A percentile compares a stretch with the other conserved stretches of the same genome.
phyloP scores from a whole-genome alignment of 2,888 invertebrate genomes.

The Eurois occulta region DNA sequence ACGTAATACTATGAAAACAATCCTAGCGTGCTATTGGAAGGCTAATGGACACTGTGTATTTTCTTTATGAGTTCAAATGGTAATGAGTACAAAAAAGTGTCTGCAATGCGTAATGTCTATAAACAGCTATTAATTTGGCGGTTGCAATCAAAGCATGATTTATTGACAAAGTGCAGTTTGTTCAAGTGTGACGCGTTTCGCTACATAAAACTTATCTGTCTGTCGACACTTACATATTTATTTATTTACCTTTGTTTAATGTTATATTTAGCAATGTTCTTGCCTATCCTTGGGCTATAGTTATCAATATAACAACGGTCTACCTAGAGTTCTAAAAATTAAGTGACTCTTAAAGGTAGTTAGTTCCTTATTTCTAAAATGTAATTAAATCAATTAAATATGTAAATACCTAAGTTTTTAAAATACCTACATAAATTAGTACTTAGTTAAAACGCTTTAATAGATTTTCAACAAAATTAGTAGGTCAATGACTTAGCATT shows the following conservation, averaged over 20 bases:
- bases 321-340: neutral
- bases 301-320: no score
- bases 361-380: neutral
- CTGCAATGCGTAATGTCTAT: slow-evolving; percentile 30
- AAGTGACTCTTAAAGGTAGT: neutral
- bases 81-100: slow-evolving; percentile 35
- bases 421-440: no score
- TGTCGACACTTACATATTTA: slow-evolving; percentile 53
- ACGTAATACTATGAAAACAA: neutral
- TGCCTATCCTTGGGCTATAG: neutral
- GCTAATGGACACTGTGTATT: neutral
- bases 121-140: slow-evolving; percentile 41
- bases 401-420: neutral
- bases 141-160: slow-evolving; percentile 51
- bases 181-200: slow-evolving; percentile 52
- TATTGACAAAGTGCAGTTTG: slow-evolving; percentile 29
- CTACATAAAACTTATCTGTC: slow-evolving; percentile 60
- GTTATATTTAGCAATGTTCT: neutral
- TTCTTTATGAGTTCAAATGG: slow-evolving; percentile 30
- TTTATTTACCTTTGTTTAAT: slow-evolving; percentile 37
- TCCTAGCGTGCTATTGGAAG: neutral
- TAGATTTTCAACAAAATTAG: neutral
- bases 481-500: neutral
- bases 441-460: neutral
- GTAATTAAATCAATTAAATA: neutral